Conservation (phyloP, 2,888 invertebrate genomes). For the Euzophera pinguis region DNA sequence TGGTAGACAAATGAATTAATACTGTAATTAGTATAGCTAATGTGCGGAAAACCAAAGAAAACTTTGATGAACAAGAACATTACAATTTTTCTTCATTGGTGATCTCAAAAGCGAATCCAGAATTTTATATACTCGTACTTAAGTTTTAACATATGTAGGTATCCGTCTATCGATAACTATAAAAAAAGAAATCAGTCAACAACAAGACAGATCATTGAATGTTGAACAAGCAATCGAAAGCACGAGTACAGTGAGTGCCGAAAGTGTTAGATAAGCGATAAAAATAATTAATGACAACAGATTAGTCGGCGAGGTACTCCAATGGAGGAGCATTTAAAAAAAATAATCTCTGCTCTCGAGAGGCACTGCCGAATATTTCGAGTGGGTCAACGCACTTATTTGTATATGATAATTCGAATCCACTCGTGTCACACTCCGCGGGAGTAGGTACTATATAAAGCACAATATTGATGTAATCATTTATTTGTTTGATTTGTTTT, state of each 20-base stretch:
- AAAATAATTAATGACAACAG: constrained; percentile 78
- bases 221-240: constrained; percentile 55
- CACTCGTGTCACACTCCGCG: constrained; percentile 26
- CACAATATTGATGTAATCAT: not conserved
- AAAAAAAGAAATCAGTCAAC: constrained; percentile 31
- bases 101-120: too few relatives aligned
- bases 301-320: constrained; percentile 71
- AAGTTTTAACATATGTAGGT: not conserved
- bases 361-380: constrained; percentile 65
- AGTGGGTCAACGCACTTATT: constrained; percentile 67
- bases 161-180: not conserved
- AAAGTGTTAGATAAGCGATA: constrained; percentile 76
- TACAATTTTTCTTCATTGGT: too few relatives aligned
- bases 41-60: too few relatives aligned
- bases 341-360: constrained; percentile 75
- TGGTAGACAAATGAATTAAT: too few relatives aligned
- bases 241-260: constrained; percentile 54
- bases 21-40: too few relatives aligned
- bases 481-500: not conserved
- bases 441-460: constrained; percentile 8
- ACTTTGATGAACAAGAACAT: too few relatives aligned
- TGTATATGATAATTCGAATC: constrained; percentile 57
- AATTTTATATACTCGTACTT: too few relatives aligned
- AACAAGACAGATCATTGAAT: constrained; percentile 30
- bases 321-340: constrained; percentile 77